Evolutionary conservation across 2,113 vertebrate genomes (phyloP).

Genomic region (Atrichornis clamosus): DNA sequence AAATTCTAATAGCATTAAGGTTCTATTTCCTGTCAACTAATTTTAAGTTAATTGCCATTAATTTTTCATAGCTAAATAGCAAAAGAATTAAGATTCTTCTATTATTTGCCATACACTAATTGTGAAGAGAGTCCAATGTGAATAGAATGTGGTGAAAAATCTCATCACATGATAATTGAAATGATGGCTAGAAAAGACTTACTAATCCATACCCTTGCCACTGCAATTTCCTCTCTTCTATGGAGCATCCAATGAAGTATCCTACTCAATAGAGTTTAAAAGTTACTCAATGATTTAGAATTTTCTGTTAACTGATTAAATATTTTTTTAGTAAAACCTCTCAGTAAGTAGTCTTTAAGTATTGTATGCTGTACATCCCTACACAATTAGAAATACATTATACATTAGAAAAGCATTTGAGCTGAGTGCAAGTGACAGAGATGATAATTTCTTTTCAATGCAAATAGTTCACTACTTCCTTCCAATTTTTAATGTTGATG

Average conservation of each 20-base stretch:
- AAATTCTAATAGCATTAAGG: slow-evolving; percentile 20
- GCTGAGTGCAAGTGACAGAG: not conserved
- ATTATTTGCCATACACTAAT: not conserved
- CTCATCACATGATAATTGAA: not conserved
- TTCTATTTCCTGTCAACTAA: slow-evolving; percentile 52
- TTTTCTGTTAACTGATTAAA: not conserved
- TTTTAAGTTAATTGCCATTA: slow-evolving; percentile 64
- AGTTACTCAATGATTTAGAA: not conserved
- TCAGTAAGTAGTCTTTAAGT: not conserved
- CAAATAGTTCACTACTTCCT: not conserved
- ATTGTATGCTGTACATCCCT: not conserved
- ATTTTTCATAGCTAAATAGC: slow-evolving; percentile 57
- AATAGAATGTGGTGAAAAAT: not conserved
- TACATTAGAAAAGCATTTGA: not conserved
- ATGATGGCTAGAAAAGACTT: not conserved
- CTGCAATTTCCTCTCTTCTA: not conserved
- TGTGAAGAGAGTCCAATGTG: not conserved
- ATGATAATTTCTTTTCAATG: not conserved
- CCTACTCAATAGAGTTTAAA: not conserved
- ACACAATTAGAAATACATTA: not conserved
- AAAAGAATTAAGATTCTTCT: slow-evolving; percentile 9
- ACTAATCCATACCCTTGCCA: not conserved
- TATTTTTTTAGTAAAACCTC: not conserved
- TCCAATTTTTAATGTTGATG: not conserved
- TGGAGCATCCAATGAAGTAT: not conserved